Base-by-base conservation (phyloP, 2,888 invertebrate species). In the Blastobasis adustella region DNA sequence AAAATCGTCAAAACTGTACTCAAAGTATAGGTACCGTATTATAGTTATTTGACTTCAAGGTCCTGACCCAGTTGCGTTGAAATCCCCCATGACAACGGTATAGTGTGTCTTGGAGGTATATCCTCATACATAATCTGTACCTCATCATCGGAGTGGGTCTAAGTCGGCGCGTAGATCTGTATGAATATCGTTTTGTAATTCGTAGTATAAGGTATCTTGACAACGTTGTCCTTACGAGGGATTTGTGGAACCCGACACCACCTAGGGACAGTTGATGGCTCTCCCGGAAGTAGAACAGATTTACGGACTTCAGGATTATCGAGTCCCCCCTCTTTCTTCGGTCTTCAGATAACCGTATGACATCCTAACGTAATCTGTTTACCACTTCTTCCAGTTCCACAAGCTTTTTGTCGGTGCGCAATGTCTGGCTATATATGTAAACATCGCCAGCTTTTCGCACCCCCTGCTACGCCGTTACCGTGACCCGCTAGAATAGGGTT, bases 281-380 rank as follows among this genome's bases (percentile, higher is more conserved):
- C 54, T 61, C 57, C 53, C 55, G 54, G 49, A 50, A 49, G 49
- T 49, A 60, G 46, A 58, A 10, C 47, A 58, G 42, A 40, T 60
- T 52, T 10, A 50, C 55, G 47, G 55, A 54, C 10, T 54, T 46
- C 0, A 54, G 54, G 44, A 46, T 55, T 52, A 56, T 51, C 47
- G 53, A 52, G 49, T 58, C 57, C 56, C 56, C 50, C 7, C 56
- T 53, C 54, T 58, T 44, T 57, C 57, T 54, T 52, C 52, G 55
- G 50, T 55, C 53, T 53, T 55, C 54, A 8, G 49, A 54, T 38
- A 57, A 49, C 41, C 55, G 5, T 42, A 42, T 10, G 9, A 42
- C 10, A 10, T 42, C 9, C 42, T 7, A 42, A 5, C 42, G 42
- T 40, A 9, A 8, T n/a, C 48, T 42, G 10, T 5, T 51, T 9